A percentile compares a stretch with the other conserved stretches of the same genome.
These are phyloP conservation scores for Mastacembelus armatus DNA, from an alignment of 2,797 vertebrate genomes.

Conservation along the genomic window DNA sequence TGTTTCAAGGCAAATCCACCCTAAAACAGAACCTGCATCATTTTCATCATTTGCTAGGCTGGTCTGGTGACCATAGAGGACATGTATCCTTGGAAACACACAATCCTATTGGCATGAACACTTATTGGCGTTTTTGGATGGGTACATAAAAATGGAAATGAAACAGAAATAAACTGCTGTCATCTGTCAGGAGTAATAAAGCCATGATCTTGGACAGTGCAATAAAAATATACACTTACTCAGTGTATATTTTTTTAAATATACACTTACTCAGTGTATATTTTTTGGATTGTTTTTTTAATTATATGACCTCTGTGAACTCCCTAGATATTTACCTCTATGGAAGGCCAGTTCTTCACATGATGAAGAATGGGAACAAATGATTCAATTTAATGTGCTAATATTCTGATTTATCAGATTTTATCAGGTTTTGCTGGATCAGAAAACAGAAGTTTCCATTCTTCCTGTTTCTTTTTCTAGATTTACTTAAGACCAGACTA, in stretches of 20 bases:
- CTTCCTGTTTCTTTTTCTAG: constrained; percentile 1
- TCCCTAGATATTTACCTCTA: neutral
- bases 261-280: too few species aligned
- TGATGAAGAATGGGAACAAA: neutral
- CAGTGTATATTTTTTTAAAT: too few species aligned
- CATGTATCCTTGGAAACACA: constrained; percentile 27
- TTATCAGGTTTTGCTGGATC: constrained; percentile 13
- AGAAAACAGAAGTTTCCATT: neutral
- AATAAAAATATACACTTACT: too few species aligned
- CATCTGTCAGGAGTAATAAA: constrained; percentile 30
- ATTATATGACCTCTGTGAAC: neutral
- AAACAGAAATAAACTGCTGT: constrained; percentile 26
- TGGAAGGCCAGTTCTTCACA: neutral
- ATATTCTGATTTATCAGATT: constrained; percentile 9
- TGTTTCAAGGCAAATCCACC: constrained; percentile 76
- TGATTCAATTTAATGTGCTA: neutral
- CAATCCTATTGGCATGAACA: constrained; percentile 24
- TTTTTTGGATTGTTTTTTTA: neutral
- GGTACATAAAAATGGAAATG: constrained; percentile 19
- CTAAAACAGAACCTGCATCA: constrained; percentile 68
- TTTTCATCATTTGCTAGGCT: constrained; percentile 24
- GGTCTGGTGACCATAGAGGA: constrained; percentile 39
- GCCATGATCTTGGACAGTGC: constrained; percentile 6
- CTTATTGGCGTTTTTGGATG: neutral
- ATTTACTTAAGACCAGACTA: too few species aligned